phyloP scores from a whole-genome alignment of 2,797 vertebrate genomes.

The Novumbra hubbsi region DNA sequence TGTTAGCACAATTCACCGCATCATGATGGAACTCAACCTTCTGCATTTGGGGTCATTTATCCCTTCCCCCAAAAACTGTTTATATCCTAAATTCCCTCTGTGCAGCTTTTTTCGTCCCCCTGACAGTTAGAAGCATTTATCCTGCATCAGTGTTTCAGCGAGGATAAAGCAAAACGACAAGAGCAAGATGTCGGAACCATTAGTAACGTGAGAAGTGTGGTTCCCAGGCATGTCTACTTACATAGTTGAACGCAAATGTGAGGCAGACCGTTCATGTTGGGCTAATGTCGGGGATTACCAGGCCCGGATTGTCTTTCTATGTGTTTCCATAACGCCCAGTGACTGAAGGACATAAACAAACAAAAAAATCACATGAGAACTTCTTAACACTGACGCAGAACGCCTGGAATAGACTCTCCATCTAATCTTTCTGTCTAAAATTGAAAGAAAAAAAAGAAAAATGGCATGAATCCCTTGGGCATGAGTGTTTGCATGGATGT shows the following conservation, averaged over 20 bases:
- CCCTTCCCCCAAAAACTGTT: conserved; percentile 29
- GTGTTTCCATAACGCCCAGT: background rate
- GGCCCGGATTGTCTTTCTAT: background rate
- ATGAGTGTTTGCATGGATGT: too few species aligned
- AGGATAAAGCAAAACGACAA: conserved; percentile 68
- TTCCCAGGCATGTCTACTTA: conserved; percentile 65
- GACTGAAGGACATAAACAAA: too few species aligned
- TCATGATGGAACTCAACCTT: conserved; percentile 43
- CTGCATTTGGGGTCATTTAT: conserved; percentile 36
- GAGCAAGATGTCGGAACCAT: conserved; percentile 71
- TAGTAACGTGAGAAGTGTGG: conserved; percentile 66
- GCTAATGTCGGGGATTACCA: conserved; percentile 17
- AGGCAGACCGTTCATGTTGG: conserved; percentile 38
- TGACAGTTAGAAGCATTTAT: conserved; percentile 54
- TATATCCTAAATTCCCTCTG: conserved; percentile 29
- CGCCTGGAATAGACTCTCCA: too few species aligned
- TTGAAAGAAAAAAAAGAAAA: too few species aligned
- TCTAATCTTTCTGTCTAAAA: too few species aligned
- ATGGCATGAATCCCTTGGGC: too few species aligned
- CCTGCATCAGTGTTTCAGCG: conserved; percentile 52
- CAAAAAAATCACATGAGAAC: too few species aligned
- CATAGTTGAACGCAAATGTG: conserved; percentile 59
- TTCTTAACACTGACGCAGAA: too few species aligned
- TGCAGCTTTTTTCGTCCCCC: conserved; percentile 31
- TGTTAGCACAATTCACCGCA: conserved; percentile 31